A percentile compares a stretch with the other conserved stretches of the same genome.
These are phyloP conservation scores for Allenopithecus nigroviridis DNA, from an alignment of 2,797 vertebrate species.

Conservation along the genomic window DNA sequence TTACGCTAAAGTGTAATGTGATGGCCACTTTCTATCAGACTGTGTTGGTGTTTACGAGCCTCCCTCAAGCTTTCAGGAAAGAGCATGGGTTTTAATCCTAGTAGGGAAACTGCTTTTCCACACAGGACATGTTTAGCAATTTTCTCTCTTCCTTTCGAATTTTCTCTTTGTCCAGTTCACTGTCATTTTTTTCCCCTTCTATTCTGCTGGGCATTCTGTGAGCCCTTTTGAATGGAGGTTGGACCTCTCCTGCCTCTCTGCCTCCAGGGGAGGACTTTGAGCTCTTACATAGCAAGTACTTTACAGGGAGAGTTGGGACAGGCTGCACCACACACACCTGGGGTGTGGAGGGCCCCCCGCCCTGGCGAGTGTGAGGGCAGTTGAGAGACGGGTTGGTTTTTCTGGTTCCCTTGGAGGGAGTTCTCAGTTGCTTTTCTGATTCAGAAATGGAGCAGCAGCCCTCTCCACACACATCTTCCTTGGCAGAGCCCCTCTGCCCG, in stretches of 20 bases:
- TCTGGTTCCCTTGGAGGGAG: neutral
- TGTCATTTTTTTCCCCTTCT: neutral
- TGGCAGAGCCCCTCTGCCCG: neutral
- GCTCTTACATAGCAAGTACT: neutral
- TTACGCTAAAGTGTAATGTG: neutral
- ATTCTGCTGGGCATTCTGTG: too few species aligned
- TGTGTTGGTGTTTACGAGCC: neutral
- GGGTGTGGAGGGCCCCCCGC: neutral
- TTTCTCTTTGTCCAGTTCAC: neutral
- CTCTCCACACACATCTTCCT: neutral
- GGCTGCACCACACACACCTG: too few species aligned
- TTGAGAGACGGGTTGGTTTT: neutral
- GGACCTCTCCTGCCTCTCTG: neutral
- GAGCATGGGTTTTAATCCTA: neutral
- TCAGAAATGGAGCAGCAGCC: neutral
- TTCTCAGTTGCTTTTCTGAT: neutral
- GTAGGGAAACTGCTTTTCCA: neutral
- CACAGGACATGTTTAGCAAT: neutral
- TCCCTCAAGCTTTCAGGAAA: neutral
- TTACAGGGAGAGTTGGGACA: fast-evolving
- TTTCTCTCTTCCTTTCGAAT: neutral
- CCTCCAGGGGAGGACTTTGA: neutral
- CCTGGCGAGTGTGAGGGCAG: neutral
- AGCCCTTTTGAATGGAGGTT: neutral
- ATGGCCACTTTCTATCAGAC: neutral